Base-by-base conservation (phyloP, 2,113 vertebrate genomes). In the Phalacrocorax carbo region DNA sequence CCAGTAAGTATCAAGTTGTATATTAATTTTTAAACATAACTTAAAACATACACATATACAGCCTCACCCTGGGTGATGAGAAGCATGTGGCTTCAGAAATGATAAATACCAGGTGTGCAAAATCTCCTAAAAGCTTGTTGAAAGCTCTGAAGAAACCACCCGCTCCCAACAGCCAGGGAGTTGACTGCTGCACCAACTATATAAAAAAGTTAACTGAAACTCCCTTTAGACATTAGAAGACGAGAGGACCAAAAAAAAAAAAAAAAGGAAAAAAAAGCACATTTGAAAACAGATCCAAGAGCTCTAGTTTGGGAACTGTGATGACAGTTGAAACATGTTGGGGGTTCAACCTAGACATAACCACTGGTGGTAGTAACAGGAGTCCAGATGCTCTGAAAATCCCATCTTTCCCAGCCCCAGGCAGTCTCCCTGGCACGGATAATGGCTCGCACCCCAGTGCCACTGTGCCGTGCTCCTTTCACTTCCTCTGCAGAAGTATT, bases 21-120 rank as follows among this genome's bases (percentile, higher is more conserved):
- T 46, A 62, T 72, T 81, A 78, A 55, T 89, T 90, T 93, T 86
- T 73, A 88, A 86, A 69, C 30, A 38, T 58, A 84, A 86, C 30
- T 88, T 86, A 72, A 82, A 85, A 14, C 64, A 79, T 64, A 68
- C 3, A 0, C 36, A 26, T 32, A 30, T 80, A 58, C 36, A 68
- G 8, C 20, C 10, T 94, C 38, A 34, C 42, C 36, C 30, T 1
- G 1, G 46, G 68, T 66, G 55, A 49, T 69, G 79, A 82, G 44
- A 71, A 64, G 36, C 40, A 61, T 57, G 52, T 86, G 92, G 64
- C 70, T 88, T 86, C 62, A 85, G 64, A 70, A 96, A 79, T 66
- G 4, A 62, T 90, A 91, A 94, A 85, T 87, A 91, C 44, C 69
- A 96, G 81, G 75, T 94, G 90, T 87, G 69, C 61, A 81, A 92